Conservation (phyloP, 2,797 vertebrate species). For the Spinibarbus caldwelli region DNA sequence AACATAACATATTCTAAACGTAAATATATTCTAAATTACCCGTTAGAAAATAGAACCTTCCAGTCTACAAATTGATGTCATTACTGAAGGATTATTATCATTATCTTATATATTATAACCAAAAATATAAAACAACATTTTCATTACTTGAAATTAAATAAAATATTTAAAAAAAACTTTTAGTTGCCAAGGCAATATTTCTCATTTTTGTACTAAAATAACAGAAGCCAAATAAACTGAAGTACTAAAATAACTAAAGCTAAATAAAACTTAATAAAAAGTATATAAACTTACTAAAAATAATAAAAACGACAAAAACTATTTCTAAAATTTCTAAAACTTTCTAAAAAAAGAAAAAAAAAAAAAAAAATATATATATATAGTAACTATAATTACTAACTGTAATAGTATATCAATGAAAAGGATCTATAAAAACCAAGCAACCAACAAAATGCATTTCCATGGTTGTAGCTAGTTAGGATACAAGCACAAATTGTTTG, state of each 20-base stretch:
- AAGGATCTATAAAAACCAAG: not conserved
- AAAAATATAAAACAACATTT: not conserved
- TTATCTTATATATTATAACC: not conserved
- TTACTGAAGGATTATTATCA: not conserved
- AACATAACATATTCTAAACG: not conserved
- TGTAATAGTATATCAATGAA: not conserved
- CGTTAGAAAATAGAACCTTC: not conserved
- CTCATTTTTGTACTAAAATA: not conserved
- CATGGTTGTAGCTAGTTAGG: not conserved
- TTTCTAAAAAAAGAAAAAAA: not conserved
- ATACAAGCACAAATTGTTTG: not conserved
- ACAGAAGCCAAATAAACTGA: not conserved
- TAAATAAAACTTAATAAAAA: not conserved
- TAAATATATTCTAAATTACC: not conserved
- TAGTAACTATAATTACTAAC: no score
- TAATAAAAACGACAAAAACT: not conserved
- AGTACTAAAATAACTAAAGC: not conserved
- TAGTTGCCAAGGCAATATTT: not conserved
- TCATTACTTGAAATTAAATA: not conserved
- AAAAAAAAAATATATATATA: not conserved
- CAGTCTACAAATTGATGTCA: no score
- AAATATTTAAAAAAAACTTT: not conserved
- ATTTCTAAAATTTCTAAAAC: not conserved
- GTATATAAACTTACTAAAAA: not conserved
- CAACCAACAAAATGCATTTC: not conserved